phyloP scores from a whole-genome alignment of 2,888 invertebrate species.

The Chymomyza procnemis region DNA sequence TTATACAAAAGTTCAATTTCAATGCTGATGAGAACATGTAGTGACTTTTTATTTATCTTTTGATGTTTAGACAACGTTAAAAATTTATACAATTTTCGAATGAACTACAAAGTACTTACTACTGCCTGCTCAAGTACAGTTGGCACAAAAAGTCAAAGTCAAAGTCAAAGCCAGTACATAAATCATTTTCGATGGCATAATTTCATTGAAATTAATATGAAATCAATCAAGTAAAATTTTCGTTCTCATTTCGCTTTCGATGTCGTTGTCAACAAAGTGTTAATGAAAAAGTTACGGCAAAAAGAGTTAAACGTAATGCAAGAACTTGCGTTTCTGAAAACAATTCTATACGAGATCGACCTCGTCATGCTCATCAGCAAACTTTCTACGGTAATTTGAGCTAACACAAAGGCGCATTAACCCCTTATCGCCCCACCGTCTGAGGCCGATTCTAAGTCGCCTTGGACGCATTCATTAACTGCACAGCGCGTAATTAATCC shows the following conservation, averaged over 20 bases:
- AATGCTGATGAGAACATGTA: slow-evolving; percentile 57
- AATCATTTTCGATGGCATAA: slow-evolving; percentile 44
- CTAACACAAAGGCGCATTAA: slow-evolving; percentile 55
- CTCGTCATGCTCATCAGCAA: slow-evolving; percentile 60
- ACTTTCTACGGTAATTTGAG: slow-evolving; percentile 61
- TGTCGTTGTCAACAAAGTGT: slow-evolving; percentile 10
- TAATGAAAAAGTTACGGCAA: slow-evolving; percentile 60
- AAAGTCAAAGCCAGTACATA: slow-evolving; percentile 2
- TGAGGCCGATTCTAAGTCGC: slow-evolving; percentile 1
- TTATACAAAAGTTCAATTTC: slow-evolving; percentile 48
- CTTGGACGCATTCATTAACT: slow-evolving; percentile 56
- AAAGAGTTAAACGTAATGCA: slow-evolving; percentile 35
- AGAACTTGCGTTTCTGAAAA: background rate
- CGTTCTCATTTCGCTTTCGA: slow-evolving; percentile 43
- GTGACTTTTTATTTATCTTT: slow-evolving; percentile 10
- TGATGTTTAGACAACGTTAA: slow-evolving; percentile 57
- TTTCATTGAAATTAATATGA: slow-evolving; percentile 63
- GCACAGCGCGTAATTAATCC: slow-evolving; percentile 65
- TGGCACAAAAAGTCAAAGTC: slow-evolving; percentile 4
- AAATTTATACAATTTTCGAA: slow-evolving; percentile 56
- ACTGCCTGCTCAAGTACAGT: slow-evolving; percentile 22
- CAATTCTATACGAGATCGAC: background rate
- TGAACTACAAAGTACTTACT: slow-evolving; percentile 62
- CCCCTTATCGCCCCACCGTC: slow-evolving; percentile 57
- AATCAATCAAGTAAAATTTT: slow-evolving; percentile 61